phyloP scores from a whole-genome alignment of 2,113 vertebrate species.

The Notechis scutatus region DNA sequence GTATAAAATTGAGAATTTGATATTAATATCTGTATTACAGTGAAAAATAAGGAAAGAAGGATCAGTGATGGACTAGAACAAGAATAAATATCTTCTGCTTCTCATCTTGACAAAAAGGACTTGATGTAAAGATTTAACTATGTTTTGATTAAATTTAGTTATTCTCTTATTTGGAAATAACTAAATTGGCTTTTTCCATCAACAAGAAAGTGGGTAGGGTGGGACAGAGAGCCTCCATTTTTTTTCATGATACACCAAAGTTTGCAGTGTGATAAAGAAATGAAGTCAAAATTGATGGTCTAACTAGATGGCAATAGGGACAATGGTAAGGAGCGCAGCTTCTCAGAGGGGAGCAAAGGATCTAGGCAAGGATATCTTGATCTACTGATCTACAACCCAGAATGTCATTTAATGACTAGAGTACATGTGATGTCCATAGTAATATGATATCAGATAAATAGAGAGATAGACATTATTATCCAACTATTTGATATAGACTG shows the following conservation, averaged over 20 bases:
- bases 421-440: background rate
- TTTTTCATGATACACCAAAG: background rate
- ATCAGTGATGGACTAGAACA: background rate
- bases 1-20: slow-evolving; percentile 10
- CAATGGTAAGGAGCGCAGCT: background rate
- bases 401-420: background rate
- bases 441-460: background rate
- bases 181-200: background rate
- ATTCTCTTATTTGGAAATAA: background rate
- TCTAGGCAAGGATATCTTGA: background rate
- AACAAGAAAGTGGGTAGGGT: background rate
- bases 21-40: slow-evolving; percentile 23
- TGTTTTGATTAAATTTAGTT: background rate
- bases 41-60: background rate
- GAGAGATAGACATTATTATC: background rate
- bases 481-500: background rate
- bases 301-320: background rate
- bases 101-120: background rate
- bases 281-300: background rate
- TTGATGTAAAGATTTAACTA: background rate
- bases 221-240: background rate
- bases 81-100: background rate
- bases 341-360: background rate
- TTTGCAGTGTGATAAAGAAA: background rate
- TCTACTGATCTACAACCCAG: background rate